Evolutionary conservation across 2,888 invertebrate genomes (phyloP).

Genomic region (Altica lythri): DNA sequence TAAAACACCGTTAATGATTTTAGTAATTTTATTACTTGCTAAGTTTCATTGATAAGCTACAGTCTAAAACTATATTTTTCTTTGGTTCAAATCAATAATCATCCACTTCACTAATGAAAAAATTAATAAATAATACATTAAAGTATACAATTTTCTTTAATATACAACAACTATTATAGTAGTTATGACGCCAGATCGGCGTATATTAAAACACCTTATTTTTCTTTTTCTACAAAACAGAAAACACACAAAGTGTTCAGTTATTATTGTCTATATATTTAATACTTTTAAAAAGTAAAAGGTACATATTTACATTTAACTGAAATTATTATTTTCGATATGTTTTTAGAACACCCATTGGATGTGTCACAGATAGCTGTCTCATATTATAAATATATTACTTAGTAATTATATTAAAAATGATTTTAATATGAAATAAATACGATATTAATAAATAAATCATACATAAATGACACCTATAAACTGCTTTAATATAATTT

Average conservation of each 20-base stretch:
- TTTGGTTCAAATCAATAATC: slow-evolving; percentile 47
- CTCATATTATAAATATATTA: slow-evolving; percentile 27
- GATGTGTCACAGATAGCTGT: slow-evolving; percentile 44
- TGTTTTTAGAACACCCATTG: slow-evolving; percentile 45
- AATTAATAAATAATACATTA: slow-evolving; percentile 44
- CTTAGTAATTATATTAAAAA: slow-evolving; percentile 13
- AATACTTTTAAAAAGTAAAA: slow-evolving; percentile 47
- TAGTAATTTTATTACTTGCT: slow-evolving; percentile 47
- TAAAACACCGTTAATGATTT: slow-evolving; percentile 17
- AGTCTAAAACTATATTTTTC: slow-evolving; percentile 53
- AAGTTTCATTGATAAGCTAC: slow-evolving; percentile 50
- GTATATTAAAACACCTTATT: slow-evolving; percentile 45
- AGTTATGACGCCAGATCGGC: slow-evolving; percentile 43
- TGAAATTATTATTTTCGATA: slow-evolving; percentile 45
- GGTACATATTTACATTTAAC: slow-evolving; percentile 37
- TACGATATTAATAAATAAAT: no score
- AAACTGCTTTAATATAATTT: no score
- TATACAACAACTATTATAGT: slow-evolving; percentile 47
- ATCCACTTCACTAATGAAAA: slow-evolving; percentile 40
- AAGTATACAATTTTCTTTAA: slow-evolving; percentile 45
- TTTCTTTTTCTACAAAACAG: slow-evolving; percentile 45
- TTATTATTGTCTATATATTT: slow-evolving; percentile 55
- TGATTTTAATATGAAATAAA: slow-evolving; percentile 1
- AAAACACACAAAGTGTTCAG: slow-evolving; percentile 46
- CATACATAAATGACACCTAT: no score